Evolutionary conservation across 2,797 vertebrate genomes (phyloP).

Genomic region (Notamacropus eugenii): DNA sequence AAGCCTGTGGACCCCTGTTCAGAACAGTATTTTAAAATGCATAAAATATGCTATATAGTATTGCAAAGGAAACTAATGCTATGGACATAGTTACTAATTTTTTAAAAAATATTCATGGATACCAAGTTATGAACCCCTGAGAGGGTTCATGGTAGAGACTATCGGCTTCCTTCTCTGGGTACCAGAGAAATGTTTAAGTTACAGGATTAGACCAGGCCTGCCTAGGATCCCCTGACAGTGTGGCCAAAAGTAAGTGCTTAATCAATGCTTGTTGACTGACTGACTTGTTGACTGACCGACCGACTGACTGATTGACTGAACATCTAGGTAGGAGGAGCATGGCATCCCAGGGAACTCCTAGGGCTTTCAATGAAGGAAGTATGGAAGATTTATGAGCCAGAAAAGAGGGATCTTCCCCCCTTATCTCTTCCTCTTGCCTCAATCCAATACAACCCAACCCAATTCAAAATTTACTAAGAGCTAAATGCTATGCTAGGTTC

Average conservation of each 20-base stretch:
- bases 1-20: neutral
- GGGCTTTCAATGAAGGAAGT: neutral
- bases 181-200: neutral
- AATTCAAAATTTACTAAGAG: neutral
- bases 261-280: neutral
- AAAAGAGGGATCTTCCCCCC: neutral
- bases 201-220: neutral
- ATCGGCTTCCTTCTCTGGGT: neutral
- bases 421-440: neutral
- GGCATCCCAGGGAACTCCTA: neutral
- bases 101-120: neutral
- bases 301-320: neutral
- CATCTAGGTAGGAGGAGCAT: neutral
- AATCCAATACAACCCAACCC: neutral
- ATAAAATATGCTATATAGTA: neutral
- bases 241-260: neutral
- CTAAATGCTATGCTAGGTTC: neutral
- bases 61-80: neutral
- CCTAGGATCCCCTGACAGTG: neutral
- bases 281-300: neutral
- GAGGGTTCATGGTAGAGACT: neutral
- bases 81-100: neutral
- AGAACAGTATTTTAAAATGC: neutral
- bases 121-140: neutral
- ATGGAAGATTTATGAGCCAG: neutral